Conservation (phyloP, 2,113 vertebrate species). For the Stictonetta naevosa region DNA sequence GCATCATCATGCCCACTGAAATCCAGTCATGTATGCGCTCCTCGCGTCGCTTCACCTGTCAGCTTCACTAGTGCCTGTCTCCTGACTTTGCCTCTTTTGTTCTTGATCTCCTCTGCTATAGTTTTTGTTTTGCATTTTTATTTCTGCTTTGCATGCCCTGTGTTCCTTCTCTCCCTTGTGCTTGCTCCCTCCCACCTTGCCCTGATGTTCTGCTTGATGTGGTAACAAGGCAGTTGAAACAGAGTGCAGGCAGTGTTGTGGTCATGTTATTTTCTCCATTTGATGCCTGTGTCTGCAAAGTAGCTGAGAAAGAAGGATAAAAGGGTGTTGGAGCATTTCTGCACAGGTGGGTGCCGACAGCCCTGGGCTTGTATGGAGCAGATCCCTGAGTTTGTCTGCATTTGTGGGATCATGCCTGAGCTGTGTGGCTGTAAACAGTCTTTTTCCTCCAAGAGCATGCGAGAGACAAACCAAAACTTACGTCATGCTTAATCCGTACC, state of each 20-base stretch:
- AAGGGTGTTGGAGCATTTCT: neutral
- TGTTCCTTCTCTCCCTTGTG: neutral
- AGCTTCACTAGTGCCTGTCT: neutral
- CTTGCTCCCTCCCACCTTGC: neutral
- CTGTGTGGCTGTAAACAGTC: neutral
- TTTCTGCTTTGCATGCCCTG: neutral
- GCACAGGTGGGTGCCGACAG: neutral
- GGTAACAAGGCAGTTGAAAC: neutral
- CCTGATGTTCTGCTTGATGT: neutral
- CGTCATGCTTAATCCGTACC: neutral
- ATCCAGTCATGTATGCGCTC: neutral
- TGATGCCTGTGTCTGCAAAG: neutral
- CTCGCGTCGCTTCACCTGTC: accelerated
- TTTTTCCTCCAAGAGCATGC: neutral
- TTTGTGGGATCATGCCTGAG: accelerated
- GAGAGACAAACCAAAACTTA: neutral
- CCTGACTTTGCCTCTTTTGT: neutral
- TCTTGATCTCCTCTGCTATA: neutral
- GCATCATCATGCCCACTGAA: neutral
- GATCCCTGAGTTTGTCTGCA: neutral
- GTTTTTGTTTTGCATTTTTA: neutral
- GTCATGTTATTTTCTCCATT: neutral
- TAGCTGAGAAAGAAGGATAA: neutral
- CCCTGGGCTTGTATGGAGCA: accelerated
- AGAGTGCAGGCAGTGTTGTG: neutral